Evolutionary conservation across 2,888 invertebrate genomes (phyloP), one percentile per base, ranked within the genome.

Genomic region (Lamproptera curius): DNA sequence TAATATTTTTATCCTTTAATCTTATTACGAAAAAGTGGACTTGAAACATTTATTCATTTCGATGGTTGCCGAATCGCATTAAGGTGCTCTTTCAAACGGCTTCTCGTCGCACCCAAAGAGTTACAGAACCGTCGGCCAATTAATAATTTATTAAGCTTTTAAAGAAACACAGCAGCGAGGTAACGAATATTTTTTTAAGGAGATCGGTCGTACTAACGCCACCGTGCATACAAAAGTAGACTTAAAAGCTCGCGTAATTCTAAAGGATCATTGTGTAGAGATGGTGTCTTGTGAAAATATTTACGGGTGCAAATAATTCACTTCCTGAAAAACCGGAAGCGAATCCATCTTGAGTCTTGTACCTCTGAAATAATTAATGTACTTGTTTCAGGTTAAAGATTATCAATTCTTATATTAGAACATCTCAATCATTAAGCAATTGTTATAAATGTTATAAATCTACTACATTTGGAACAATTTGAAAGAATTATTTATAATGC

Each of bases 81-180:
- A 69, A 66, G 62, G 64, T 56, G 52, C 50, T 46, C 53, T 50
- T 56, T 57, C 57, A 55, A 33, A 45, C 38, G 46, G 51, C 46
- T 65, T 64, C 63, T 63, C 62, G 51, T 50, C 50, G 54, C 57
- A 56, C 58, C 2, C 63, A 70, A 65, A 70, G 70, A 65, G 70
- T 74, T 61, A 58, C 50, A 61, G 67, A 70, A 72, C 70, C 58
- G 55, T 63, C 57, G 58, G 61, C 62, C 64, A 73, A 73, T 82
- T 77, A 78, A 76, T 76, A 62, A 79, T 81, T 75, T 76, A 81
- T 71, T 63, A 75, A 62, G 73, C 76, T 76, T 71, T 78, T 73
- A 72, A 70, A 70, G 67, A 62, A 70, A 60, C 61, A 58, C 55
- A 59, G 63, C 56, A 66, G 62, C 58, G 53, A 51, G 50, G 64